Percentiles rank a stretch among this genome's conserved stretches.
Conservation (phyloP, 2,797 vertebrate species). For the Molossus molossus region DNA sequence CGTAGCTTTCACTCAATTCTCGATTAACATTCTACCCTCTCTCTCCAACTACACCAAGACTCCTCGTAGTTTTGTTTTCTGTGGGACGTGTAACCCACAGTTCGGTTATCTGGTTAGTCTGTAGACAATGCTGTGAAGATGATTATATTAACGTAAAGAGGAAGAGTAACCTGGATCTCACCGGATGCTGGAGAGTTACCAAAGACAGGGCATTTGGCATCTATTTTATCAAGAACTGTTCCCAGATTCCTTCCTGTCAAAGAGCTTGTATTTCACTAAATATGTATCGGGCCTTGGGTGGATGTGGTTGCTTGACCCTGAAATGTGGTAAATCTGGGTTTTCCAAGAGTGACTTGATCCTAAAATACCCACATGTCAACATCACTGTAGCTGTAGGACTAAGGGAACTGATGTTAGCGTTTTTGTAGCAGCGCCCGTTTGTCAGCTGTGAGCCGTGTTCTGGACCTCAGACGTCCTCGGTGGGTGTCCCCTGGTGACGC, state of each 20-base stretch:
- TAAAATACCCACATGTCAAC: background rate
- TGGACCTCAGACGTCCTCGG: background rate
- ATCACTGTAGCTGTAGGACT: background rate
- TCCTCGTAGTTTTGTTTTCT: constrained; percentile 46
- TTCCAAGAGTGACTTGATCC: background rate
- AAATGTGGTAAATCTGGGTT: constrained; percentile 4
- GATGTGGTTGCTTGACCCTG: background rate
- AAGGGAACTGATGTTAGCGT: background rate
- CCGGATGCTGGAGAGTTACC: background rate
- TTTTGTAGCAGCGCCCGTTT: background rate
- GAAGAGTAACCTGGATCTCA: background rate
- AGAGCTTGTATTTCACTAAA: background rate
- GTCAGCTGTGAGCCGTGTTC: background rate
- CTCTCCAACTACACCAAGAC: background rate
- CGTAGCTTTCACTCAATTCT: background rate
- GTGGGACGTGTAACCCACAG: background rate
- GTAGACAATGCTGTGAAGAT: background rate
- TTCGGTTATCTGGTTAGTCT: background rate
- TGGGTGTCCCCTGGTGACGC: background rate
- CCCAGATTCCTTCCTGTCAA: background rate
- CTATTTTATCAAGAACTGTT: background rate
- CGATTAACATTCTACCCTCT: background rate
- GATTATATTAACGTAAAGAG: constrained; percentile 1
- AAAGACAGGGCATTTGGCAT: background rate
- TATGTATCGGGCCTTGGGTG: background rate